phyloP scores from a whole-genome alignment of 2,888 invertebrate species.

The Byasa hedistus region DNA sequence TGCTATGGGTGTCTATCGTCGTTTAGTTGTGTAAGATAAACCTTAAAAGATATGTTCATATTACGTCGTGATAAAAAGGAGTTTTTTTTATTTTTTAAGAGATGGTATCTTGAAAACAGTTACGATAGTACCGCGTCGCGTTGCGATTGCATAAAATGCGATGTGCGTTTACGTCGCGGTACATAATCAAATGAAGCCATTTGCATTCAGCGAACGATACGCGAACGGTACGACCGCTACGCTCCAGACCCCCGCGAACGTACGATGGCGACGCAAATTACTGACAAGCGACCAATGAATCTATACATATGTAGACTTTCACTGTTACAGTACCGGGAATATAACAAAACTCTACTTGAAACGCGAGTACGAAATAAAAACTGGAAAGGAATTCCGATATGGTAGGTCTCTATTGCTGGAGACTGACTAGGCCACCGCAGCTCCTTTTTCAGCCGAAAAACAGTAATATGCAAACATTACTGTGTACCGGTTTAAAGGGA shows the following conservation, averaged over 20 bases:
- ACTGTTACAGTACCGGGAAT: slow-evolving; percentile 57
- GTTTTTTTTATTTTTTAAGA: not conserved
- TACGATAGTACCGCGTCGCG: slow-evolving; percentile 50
- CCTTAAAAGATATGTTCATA: too few species aligned
- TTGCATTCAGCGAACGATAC: slow-evolving; percentile 69
- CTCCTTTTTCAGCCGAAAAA: too few species aligned
- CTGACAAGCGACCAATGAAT: slow-evolving; percentile 61
- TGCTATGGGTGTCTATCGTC: too few species aligned
- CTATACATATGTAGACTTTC: slow-evolving; percentile 54
- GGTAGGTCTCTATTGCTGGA: too few species aligned
- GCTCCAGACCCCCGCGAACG: slow-evolving; percentile 55
- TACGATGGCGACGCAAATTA: slow-evolving; percentile 73
- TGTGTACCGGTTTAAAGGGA: too few species aligned
- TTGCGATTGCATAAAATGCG: slow-evolving; percentile 71
- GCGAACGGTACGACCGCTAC: slow-evolving; percentile 50
- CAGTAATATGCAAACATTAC: too few species aligned
- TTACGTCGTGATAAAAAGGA: not conserved
- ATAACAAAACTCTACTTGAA: slow-evolving; percentile 68
- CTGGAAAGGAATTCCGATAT: slow-evolving; percentile 20
- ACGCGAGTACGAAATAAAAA: slow-evolving; percentile 47
- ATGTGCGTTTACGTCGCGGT: slow-evolving; percentile 65
- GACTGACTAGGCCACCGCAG: too few species aligned
- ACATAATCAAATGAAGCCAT: slow-evolving; percentile 77
- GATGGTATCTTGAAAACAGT: slow-evolving; percentile 45
- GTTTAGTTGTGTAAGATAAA: too few species aligned